These are phyloP conservation scores for Smittia sp. DNA, from an alignment of 2,888 invertebrate genomes.

Conservation along the genomic window DNA sequence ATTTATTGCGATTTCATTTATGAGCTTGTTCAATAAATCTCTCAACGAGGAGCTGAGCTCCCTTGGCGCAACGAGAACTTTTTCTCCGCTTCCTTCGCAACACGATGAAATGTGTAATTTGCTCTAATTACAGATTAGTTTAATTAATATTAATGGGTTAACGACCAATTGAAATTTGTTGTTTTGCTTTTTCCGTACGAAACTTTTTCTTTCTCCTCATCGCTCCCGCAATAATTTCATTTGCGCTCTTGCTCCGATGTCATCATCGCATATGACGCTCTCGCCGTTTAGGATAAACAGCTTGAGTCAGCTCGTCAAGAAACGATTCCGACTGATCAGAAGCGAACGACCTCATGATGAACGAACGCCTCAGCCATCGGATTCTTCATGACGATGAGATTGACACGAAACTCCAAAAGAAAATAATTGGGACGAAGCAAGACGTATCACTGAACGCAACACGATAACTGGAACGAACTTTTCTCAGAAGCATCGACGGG, in stretches of 20 bases:
- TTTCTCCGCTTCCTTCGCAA: background rate
- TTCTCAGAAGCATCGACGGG: background rate
- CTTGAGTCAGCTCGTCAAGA: background rate
- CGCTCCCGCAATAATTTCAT: background rate
- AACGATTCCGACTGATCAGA: background rate
- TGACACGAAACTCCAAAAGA: too few species aligned
- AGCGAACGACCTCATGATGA: background rate
- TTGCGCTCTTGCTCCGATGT: background rate
- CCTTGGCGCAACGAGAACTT: background rate
- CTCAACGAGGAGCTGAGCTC: too few species aligned
- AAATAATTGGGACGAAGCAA: conserved; percentile 7
- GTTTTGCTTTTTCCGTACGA: background rate
- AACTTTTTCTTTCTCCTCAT: conserved; percentile 1
- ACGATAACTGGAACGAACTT: background rate
- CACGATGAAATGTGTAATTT: background rate
- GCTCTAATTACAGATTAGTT: conserved; percentile 24
- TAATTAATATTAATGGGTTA: conserved; percentile 32
- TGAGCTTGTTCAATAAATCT: too few species aligned
- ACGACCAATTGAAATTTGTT: conserved; percentile 20
- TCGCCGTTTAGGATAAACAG: background rate
- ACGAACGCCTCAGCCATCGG: too few species aligned
- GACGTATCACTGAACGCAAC: background rate
- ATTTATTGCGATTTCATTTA: too few species aligned
- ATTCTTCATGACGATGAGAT: too few species aligned
- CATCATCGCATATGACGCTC: background rate